Evolutionary conservation across 2,797 vertebrate genomes (phyloP), one percentile per base, ranked within the genome.

Genomic region (Crocidura indochinensis): DNA sequence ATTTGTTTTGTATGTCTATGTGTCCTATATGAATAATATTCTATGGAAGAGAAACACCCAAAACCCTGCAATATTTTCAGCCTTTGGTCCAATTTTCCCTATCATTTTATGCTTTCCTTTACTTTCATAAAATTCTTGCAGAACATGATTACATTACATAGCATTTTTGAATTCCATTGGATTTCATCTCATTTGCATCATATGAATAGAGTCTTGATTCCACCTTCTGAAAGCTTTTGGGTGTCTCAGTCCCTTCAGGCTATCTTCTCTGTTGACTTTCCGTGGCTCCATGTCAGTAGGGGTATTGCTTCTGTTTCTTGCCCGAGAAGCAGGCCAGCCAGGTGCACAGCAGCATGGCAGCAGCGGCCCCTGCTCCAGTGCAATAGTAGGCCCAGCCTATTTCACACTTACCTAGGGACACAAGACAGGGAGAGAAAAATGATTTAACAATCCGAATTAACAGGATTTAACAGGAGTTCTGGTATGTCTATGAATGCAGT

Each of bases 301-400:
- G 99, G 95, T 99, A 99, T 31, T 99, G 99, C 97, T 99, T 99
- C 98, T 99, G 99, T 95, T 99, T 99, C 98, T 99, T 99, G 93
- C 99, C 99, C 0, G 99, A 99, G 87, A 99, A 99, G 97, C 99
- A 99, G 77, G 99, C 99, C 81, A 99, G 97, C 99, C 99, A 99
- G 14, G 99, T 99, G 96, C 99, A 99, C 94, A 99, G 97, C 95
- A 99, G 97, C 98, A 99, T 98, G 95, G 99, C 98, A 0, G 97
- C 97, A 0, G 98, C 99, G 0, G 99, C 99, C 0, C 99, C 99
- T 0, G 98, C 99, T 0, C 99, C 99, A 0, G 99, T 99, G 98
- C 99, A 99, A 97, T 99, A 99, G 96, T 99, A 99, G 29, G 99
- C 99, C 99, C 99, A 99, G 97, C 99, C 99, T 19, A 99, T 98